A percentile compares a stretch with the other conserved stretches of the same genome.
Evolutionary conservation across 2,888 invertebrate species (phyloP).

Genomic region (Aphodius sticticus): DNA sequence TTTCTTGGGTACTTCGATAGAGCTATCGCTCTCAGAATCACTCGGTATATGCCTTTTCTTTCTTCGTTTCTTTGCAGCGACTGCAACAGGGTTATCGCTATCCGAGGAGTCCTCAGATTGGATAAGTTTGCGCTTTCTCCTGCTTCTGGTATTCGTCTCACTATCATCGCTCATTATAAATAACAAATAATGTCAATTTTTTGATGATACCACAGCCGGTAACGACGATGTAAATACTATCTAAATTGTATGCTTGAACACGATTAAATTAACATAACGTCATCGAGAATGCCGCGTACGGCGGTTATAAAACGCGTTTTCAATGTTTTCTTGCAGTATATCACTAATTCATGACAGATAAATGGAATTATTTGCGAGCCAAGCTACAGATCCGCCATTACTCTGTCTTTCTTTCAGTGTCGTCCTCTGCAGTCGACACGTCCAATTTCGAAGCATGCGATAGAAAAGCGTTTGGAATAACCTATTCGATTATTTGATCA

Average conservation of each 20-base stretch:
- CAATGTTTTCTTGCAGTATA: background rate
- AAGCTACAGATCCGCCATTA: constrained; percentile 22
- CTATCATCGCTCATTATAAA: constrained; percentile 53
- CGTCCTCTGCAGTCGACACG: background rate
- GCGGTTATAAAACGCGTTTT: background rate
- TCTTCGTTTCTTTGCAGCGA: constrained; percentile 38
- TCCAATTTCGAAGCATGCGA: background rate
- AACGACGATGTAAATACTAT: background rate
- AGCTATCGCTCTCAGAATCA: constrained; percentile 61
- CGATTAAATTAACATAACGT: constrained; percentile 10
- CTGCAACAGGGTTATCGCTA: constrained; percentile 41
- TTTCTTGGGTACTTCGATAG: constrained; percentile 58
- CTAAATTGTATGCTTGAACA: constrained; percentile 8
- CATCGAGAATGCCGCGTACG: background rate
- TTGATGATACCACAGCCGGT: background rate
- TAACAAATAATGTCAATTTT: background rate
- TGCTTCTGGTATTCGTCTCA: constrained; percentile 45
- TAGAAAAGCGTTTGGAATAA: background rate
- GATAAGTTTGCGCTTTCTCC: constrained; percentile 47
- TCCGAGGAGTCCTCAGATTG: constrained; percentile 46
- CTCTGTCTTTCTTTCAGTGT: background rate
- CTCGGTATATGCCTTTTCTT: constrained; percentile 39
- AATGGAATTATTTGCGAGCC: background rate
- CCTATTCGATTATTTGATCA: background rate
- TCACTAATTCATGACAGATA: constrained; percentile 7